Conservation (phyloP, 2,888 invertebrate species). For the Polydrusus cervinus region DNA sequence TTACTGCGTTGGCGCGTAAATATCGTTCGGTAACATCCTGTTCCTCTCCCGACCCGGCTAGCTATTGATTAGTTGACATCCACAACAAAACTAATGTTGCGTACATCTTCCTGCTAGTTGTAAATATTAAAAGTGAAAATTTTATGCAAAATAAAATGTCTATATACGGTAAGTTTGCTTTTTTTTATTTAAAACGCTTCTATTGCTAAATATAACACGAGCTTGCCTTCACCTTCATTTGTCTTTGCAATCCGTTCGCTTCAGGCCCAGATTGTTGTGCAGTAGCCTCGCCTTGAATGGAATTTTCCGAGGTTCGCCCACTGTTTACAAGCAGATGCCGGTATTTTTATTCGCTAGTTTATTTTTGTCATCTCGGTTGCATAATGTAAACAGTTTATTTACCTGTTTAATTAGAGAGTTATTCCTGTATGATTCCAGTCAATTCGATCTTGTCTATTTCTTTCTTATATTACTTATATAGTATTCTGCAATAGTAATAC, state of each 20-base stretch:
- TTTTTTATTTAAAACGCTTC: not conserved
- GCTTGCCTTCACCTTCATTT: constrained; percentile 12
- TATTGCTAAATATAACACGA: not conserved
- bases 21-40: constrained; percentile 22
- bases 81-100: constrained; percentile 33
- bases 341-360: constrained; percentile 20
- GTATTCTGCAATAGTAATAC: no score
- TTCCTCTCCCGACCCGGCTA: constrained; percentile 33
- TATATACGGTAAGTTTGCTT: constrained; percentile 15
- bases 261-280: constrained; percentile 9
- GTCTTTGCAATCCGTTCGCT: constrained; percentile 9
- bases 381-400: not conserved
- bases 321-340: constrained; percentile 24
- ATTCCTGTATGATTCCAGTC: no score
- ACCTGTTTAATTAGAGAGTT: not conserved
- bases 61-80: constrained; percentile 41
- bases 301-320: constrained; percentile 27
- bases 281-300: constrained; percentile 38
- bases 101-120: constrained; percentile 25
- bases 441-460: no score
- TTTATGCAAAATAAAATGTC: constrained; percentile 29
- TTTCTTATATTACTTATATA: no score
- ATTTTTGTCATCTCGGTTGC: constrained; percentile 16
- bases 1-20: constrained; percentile 33
- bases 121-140: constrained; percentile 31